Percentiles rank a stretch among this genome's conserved stretches.
Conservation (phyloP, 2,797 vertebrate species). For the Tinamus major region DNA sequence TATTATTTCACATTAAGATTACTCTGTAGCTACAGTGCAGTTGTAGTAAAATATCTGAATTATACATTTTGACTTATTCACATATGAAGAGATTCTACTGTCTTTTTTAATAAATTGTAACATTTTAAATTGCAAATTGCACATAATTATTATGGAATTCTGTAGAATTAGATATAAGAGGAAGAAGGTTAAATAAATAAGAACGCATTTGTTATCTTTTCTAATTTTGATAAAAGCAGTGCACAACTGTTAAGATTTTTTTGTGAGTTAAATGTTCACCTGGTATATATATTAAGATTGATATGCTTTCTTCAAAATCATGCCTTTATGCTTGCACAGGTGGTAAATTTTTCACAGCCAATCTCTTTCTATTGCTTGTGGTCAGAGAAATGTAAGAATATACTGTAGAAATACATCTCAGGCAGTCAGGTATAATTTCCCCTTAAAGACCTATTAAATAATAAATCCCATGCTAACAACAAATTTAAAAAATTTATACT, state of each 20-base stretch:
- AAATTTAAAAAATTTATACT: background rate
- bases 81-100: background rate
- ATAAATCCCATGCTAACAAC: background rate
- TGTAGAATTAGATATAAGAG: background rate
- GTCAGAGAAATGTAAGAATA: background rate
- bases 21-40: background rate
- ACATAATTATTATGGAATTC: no score
- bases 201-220: background rate
- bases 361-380: background rate
- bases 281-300: background rate
- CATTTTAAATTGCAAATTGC: background rate
- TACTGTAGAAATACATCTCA: background rate
- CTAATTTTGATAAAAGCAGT: background rate
- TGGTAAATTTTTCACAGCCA: background rate
- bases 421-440: background rate
- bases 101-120: background rate
- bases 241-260: background rate
- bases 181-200: background rate
- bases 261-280: background rate
- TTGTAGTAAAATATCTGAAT: background rate
- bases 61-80: background rate
- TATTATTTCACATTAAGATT: background rate
- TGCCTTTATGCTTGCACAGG: fast-evolving
- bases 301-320: background rate
- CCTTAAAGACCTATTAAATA: background rate